These are phyloP conservation scores for Pterobdella sp. DNA, from an alignment of 2,888 invertebrate species.

Conservation along the genomic window DNA sequence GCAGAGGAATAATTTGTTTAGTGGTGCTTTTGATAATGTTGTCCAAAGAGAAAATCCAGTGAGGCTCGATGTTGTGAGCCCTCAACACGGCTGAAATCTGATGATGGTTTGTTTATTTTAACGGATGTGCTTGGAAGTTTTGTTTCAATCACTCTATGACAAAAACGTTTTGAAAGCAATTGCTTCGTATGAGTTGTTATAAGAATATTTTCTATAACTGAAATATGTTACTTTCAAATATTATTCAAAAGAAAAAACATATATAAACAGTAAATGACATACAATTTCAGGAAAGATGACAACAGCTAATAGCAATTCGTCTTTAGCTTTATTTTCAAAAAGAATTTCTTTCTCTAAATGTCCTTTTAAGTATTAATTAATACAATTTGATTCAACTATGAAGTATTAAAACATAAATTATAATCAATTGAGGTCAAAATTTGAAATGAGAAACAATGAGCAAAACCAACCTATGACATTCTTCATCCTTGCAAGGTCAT, in stretches of 20 bases:
- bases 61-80: conserved; percentile 12
- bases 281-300: conserved; percentile 15
- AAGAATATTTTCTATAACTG: too few species aligned
- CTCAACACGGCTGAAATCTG: not conserved
- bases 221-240: too few species aligned
- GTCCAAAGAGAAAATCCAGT: conserved; percentile 18
- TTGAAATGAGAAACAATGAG: too few species aligned
- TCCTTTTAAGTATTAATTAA: too few species aligned
- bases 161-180: not conserved
- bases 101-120: not conserved
- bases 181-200: too few species aligned
- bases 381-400: too few species aligned
- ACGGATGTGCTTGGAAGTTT: not conserved
- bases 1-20: not conserved
- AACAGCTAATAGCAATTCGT: not conserved
- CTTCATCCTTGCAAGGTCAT: not conserved
- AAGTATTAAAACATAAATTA: too few species aligned
- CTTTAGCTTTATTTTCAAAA: not conserved
- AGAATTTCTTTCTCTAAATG: not conserved
- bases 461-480: conserved; percentile 8
- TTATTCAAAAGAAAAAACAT: not conserved
- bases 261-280: not conserved
- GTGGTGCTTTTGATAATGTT: conserved; percentile 10
- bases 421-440: too few species aligned
- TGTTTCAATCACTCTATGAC: not conserved